Evolutionary conservation across 2,113 vertebrate genomes (phyloP).

Genomic region (Copsychus sechellarum): DNA sequence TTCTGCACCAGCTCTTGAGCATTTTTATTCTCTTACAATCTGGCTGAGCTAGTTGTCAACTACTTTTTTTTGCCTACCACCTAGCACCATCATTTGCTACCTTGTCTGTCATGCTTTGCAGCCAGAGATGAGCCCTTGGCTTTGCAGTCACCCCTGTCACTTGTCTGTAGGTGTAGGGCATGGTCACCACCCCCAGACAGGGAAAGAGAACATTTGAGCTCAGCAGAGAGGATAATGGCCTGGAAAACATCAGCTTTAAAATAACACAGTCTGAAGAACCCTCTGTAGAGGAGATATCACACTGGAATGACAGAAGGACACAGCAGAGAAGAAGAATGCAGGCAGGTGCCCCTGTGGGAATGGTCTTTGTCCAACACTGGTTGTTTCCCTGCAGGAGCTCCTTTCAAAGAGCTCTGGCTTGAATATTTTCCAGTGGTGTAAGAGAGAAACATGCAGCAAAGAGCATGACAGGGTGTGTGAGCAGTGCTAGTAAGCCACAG

Average conservation of each 20-base stretch:
- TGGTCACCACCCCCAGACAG: background rate
- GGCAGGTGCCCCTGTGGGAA: background rate
- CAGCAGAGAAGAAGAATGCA: background rate
- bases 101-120: background rate
- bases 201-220: background rate
- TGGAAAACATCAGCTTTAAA: background rate
- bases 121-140: background rate
- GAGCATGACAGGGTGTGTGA: background rate
- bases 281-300: background rate
- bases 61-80: background rate
- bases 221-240: background rate
- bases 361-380: background rate
- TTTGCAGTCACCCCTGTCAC: background rate
- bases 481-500: background rate
- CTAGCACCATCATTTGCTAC: background rate
- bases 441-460: background rate
- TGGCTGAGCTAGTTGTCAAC: background rate
- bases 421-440: background rate
- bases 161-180: background rate
- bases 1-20: background rate
- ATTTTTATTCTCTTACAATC: conserved; percentile 9
- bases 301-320: background rate
- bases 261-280: background rate
- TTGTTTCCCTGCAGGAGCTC: background rate
- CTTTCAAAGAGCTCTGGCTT: background rate